These are phyloP conservation scores for Porites lobata DNA, from an alignment of 92 coral and sea anemone genomes.

Conservation along the genomic window DNA sequence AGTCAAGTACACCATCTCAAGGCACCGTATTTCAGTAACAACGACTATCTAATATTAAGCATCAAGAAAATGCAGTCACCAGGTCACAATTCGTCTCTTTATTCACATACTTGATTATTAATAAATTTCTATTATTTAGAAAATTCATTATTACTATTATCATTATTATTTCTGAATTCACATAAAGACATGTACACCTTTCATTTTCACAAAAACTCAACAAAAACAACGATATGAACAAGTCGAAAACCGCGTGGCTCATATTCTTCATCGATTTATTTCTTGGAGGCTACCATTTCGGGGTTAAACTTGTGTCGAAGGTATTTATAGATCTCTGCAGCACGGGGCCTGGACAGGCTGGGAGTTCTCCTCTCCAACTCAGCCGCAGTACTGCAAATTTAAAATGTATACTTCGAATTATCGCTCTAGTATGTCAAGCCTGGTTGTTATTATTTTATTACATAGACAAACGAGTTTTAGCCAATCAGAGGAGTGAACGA, in stretches of 20 bases:
- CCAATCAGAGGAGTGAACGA: too few species aligned
- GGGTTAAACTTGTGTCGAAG: conserved; percentile 68
- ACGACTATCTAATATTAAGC: neutral
- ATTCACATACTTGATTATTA: neutral
- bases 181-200: neutral
- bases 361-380: conserved; percentile 68
- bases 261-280: neutral
- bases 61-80: neutral
- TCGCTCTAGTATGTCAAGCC: neutral
- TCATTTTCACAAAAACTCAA: neutral
- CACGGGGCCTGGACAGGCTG: conserved; percentile 63
- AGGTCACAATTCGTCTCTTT: neutral
- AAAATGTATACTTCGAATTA: neutral
- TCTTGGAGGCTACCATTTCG: conserved; percentile 46
- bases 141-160: neutral
- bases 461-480: too few species aligned
- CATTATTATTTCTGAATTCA: neutral
- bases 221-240: neutral
- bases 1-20: too few species aligned
- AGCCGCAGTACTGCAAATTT: conserved; percentile 43
- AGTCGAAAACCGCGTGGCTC: neutral
- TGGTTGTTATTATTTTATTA: neutral
- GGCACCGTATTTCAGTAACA: too few species aligned
- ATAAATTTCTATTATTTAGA: neutral
- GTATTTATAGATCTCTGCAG: conserved; percentile 63